These are phyloP conservation scores for Motacilla tschutschensis DNA, from an alignment of 2,113 vertebrate genomes.

Conservation along the genomic window DNA sequence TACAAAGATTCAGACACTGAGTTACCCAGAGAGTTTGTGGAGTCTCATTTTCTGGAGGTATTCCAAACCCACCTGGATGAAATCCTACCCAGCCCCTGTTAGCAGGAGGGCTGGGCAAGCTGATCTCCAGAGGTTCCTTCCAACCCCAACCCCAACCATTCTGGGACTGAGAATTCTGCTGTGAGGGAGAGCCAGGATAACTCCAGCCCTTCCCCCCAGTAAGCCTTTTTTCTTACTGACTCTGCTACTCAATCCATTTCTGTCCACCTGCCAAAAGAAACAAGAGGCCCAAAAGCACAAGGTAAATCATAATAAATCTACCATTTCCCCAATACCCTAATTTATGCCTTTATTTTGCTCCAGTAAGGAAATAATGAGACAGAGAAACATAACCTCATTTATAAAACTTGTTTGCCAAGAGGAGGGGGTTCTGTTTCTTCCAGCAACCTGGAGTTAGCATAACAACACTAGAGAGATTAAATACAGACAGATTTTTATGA, in stretches of 20 bases:
- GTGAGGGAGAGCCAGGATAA: not conserved
- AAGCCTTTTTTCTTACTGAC: not conserved
- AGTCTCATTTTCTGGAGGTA: not conserved
- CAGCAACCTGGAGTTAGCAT: not conserved
- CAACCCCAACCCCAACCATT: not conserved
- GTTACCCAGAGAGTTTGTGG: not conserved
- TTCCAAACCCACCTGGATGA: not conserved
- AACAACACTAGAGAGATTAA: not conserved
- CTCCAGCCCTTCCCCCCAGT: not conserved
- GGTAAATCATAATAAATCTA: conserved; percentile 16
- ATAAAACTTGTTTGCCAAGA: not conserved
- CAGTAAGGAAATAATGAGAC: conserved; percentile 42
- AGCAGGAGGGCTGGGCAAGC: not conserved
- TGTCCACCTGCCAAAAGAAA: not conserved
- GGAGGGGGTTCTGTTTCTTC: not conserved
- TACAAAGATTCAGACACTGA: not conserved
- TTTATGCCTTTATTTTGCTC: not conserved
- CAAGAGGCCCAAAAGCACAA: not conserved
- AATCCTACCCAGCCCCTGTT: not conserved
- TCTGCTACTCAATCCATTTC: not conserved
- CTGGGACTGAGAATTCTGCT: not conserved
- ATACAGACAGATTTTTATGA: not conserved
- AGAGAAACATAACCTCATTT: conserved; percentile 22
- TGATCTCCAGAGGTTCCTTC: not conserved
- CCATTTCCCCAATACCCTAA: not conserved